These are phyloP conservation scores for Ahaetulla prasina DNA, from an alignment of 2,113 vertebrate species.

Conservation along the genomic window DNA sequence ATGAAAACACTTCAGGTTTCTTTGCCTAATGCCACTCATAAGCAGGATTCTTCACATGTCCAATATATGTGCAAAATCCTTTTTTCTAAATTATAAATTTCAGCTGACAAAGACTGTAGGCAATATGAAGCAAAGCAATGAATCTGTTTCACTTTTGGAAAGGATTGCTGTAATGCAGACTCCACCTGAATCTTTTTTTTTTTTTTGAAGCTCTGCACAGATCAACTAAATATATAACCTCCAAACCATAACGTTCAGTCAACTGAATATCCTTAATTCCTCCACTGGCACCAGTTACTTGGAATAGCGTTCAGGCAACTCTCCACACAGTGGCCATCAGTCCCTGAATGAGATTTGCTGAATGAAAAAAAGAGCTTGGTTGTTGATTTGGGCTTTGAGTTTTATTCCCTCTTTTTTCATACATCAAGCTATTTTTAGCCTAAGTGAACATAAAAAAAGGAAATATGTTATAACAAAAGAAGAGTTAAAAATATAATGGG, in stretches of 20 bases:
- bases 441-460: background rate
- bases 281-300: background rate
- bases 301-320: background rate
- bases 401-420: background rate
- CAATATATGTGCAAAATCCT: background rate
- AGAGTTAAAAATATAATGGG: background rate
- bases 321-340: background rate
- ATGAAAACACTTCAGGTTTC: background rate
- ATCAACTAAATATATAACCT: background rate
- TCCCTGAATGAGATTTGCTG: background rate
- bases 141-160: background rate
- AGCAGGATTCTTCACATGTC: background rate
- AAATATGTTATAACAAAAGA: background rate
- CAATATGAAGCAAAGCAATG: background rate
- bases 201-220: background rate
- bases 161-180: background rate
- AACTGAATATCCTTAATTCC: background rate
- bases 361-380: background rate
- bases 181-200: background rate
- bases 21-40: background rate
- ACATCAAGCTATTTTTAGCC: background rate
- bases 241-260: background rate
- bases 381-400: background rate
- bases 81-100: background rate
- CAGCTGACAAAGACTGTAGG: background rate